These are phyloP conservation scores for Zele albiditarsus DNA, from an alignment of 2,888 invertebrate species.

Conservation along the genomic window DNA sequence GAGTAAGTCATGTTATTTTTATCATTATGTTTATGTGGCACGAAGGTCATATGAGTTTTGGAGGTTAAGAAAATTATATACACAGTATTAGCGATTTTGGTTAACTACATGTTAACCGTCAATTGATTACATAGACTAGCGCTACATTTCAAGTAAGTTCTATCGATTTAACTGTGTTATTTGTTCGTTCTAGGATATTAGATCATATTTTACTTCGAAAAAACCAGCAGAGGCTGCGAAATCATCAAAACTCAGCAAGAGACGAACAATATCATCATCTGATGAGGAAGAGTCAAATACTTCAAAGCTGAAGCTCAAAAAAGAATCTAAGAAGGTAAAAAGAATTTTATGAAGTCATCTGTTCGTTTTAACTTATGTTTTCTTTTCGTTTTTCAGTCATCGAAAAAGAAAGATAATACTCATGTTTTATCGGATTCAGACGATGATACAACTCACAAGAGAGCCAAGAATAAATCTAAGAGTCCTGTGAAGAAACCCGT, in stretches of 20 bases:
- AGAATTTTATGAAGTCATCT: constrained; percentile 16
- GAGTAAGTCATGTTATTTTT: constrained; percentile 4
- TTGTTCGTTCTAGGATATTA: constrained; percentile 76
- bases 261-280: constrained; percentile 65
- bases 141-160: background rate
- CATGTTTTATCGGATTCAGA: constrained; percentile 71
- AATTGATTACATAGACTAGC: no score
- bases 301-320: constrained; percentile 59
- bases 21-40: no score
- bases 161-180: background rate
- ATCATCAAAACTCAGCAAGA: constrained; percentile 61
- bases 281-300: constrained; percentile 73
- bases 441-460: constrained; percentile 68
- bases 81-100: background rate
- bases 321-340: constrained; percentile 40
- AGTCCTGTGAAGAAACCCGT: constrained; percentile 56
- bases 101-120: background rate
- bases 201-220: constrained; percentile 75
- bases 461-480: constrained; percentile 51
- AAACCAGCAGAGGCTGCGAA: constrained; percentile 44
- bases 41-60: background rate
- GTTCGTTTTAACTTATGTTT: background rate
- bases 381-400: constrained; percentile 49
- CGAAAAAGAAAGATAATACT: constrained; percentile 69
- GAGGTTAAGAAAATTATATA: background rate